phyloP scores from a whole-genome alignment of 2,888 invertebrate species.

The Dioctria rufipes region DNA sequence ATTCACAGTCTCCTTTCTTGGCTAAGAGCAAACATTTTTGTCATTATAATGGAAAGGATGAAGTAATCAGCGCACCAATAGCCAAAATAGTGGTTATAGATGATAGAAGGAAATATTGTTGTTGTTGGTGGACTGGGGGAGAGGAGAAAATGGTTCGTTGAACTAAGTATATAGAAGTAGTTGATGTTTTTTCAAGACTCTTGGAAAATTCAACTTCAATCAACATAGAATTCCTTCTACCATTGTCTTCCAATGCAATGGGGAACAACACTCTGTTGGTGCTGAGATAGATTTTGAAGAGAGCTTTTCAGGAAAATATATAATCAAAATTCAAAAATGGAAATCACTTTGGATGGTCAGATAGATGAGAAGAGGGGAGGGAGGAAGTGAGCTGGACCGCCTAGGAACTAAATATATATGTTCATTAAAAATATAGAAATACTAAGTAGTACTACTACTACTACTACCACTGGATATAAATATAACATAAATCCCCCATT shows the following conservation, averaged over 20 bases:
- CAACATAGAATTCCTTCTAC: neutral
- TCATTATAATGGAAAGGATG: neutral
- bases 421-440: too few species aligned
- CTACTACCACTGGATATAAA: too few species aligned
- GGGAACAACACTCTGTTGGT: too few species aligned
- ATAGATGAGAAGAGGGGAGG: neutral
- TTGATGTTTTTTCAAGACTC: neutral
- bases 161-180: neutral
- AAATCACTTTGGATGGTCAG: neutral
- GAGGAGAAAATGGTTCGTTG: neutral
- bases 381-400: too few species aligned
- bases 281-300: neutral
- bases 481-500: too few species aligned
- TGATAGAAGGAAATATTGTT: neutral
- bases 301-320: neutral
- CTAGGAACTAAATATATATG: too few species aligned
- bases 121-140: neutral
- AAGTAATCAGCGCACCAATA: neutral
- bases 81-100: neutral
- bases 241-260: neutral
- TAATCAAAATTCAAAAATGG: constrained; percentile 9
- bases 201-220: constrained; percentile 2
- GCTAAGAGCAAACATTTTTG: neutral
- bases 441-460: too few species aligned
- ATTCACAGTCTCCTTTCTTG: neutral